A percentile compares a stretch with the other conserved stretches of the same genome.
These are phyloP conservation scores for Apamea monoglypha DNA, from an alignment of 2,888 invertebrate species.

Conservation along the genomic window DNA sequence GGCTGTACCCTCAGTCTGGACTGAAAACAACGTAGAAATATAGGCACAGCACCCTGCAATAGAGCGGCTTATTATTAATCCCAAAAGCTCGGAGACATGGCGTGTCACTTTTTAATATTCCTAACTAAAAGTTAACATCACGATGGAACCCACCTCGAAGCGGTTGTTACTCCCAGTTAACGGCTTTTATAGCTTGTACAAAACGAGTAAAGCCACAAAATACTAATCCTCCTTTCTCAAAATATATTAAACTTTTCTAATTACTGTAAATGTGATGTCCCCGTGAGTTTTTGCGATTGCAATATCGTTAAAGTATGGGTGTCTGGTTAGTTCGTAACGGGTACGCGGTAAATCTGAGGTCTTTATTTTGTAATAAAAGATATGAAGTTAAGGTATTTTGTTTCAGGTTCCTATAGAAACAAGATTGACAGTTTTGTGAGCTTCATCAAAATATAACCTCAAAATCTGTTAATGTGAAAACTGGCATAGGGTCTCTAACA, in stretches of 20 bases:
- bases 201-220: conserved; percentile 85
- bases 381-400: neutral
- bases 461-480: neutral
- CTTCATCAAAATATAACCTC: neutral
- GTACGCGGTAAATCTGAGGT: conserved; percentile 30
- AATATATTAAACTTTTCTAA: conserved; percentile 88
- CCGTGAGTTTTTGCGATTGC: conserved; percentile 79
- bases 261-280: conserved; percentile 85
- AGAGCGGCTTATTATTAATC: neutral
- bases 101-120: conserved; percentile 33
- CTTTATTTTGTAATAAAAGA: conserved; percentile 26
- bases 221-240: conserved; percentile 86
- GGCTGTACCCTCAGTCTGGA: neutral
- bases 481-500: neutral
- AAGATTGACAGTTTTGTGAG: neutral
- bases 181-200: conserved; percentile 81
- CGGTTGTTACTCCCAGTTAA: conserved; percentile 78
- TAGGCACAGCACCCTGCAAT: neutral
- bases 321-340: conserved; percentile 60
- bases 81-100: neutral
- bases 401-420: neutral
- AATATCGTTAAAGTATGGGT: conserved; percentile 73
- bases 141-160: conserved; percentile 59
- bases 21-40: neutral
- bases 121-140: conserved; percentile 47